Base-by-base conservation (phyloP, 2,113 vertebrate genomes). In the Chaetodon auriga region DNA sequence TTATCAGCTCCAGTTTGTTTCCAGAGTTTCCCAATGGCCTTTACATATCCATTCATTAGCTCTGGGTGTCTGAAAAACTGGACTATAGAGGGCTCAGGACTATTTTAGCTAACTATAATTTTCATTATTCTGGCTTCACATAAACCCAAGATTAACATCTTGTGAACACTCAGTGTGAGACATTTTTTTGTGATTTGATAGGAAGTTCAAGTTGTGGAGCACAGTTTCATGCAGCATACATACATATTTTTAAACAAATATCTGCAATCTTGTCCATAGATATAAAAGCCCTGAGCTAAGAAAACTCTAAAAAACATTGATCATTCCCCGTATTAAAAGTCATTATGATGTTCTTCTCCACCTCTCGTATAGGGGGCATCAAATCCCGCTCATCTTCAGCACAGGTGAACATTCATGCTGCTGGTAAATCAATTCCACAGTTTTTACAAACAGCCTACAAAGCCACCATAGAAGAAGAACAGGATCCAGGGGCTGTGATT, bases 381-480 rank as follows among this genome's bases (percentile, higher is more conserved):
- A 11, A 89, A 75, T 87, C 94, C 58, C 93, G 92, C 19, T 93
- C 88, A 36, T 87, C 96, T 6, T 90, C 91, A 41, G 89, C 89
- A 57, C 77, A 87, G 48, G 95, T 95, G 53, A 63, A 84, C 16
- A 87, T 97, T 79, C 23, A 19, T 18, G 96, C 95, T 25, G 89
- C 86, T 19, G 95, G 94, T 84, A 36, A 93, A 68, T 93, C 93
- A 43, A 92, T 79, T 0, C 92, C 94, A 58, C 94, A 68, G 78
- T 97, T 97, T 81, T 53, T 90, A 74, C 79, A 90, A 18, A 87
- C 90, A 69, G 62, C 14, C 0, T 96, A 94, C 53, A 46, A 30
- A 0, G 93, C 88, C 1, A 91, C 69, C 15, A 64, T 96, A 55
- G 70, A 90, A 75, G 96, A 97, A 80, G 95, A 95, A 55, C 84